Base-by-base conservation (phyloP, 2,797 vertebrate species). In the Etheostoma perlongum region DNA sequence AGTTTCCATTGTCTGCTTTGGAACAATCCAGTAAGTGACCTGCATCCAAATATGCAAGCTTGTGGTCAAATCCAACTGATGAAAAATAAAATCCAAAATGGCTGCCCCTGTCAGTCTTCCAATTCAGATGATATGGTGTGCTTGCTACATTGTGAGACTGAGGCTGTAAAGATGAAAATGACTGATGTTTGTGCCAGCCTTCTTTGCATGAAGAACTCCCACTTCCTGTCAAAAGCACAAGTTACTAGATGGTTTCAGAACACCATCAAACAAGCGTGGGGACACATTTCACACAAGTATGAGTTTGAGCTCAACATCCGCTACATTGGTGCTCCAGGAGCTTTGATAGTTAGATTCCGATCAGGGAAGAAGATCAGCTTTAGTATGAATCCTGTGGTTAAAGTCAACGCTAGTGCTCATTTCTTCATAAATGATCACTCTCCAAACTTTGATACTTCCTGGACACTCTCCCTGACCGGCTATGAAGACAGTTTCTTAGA, bases 211-310 rank as follows among this genome's bases (percentile, higher is more conserved):
- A 94, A 91, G 53, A 94, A 93, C 55, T 94, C 95, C 7, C 86
- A 91, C 0, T 96, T 96, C 83, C 92, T 99, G 52, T 95, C 97
- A 66, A 94, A 94, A 1, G 74, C 93, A 25, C 93, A 93, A 72
- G 96, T 98, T 16, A 94, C 94, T 91, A 96, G 93, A 64, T 98
- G 97, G 98, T 98, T 99, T 89, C 96, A 96, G 81, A 92, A 82
- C 0, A 93, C 92, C 0, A 80, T 97, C 67, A 96, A 94, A 84
- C 94, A 95, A 83, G 96, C 97, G 7, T 99, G 98, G 97, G 93
- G 89, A 27, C 89, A 91, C 75, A 98, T 97, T n/a, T 96, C 96
- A 53, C 97, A 96, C 77, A 98, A 97, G 70, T 99, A 98, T 0
- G 96, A 97, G 58, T 97, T 98, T 18, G 96, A 97, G 81, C 93